Evolutionary conservation across 1,140 invertebrate species (phyloP).

Genomic region (Thaumatotibia leucotreta): DNA sequence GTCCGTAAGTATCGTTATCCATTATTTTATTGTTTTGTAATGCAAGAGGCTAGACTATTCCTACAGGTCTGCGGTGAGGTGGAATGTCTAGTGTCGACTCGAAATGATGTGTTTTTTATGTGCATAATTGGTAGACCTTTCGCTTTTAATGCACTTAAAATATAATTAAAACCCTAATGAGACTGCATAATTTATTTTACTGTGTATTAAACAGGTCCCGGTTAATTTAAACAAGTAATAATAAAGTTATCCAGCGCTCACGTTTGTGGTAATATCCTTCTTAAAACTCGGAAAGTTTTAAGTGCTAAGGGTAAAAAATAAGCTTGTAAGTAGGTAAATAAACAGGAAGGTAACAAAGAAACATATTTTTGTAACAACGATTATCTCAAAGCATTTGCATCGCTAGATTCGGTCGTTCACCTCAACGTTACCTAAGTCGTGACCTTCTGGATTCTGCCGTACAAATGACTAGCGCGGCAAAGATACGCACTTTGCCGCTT

Average conservation of each 20-base stretch:
- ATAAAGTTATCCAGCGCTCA: too few relatives aligned
- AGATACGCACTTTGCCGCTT: too few relatives aligned
- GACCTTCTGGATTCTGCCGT: neutral
- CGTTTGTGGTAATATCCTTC: too few relatives aligned
- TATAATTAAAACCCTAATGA: neutral
- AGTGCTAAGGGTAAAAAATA: too few relatives aligned
- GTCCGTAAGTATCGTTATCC: conserved; percentile 86
- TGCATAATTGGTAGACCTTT: neutral
- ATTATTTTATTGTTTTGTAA: neutral
- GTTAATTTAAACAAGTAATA: neutral
- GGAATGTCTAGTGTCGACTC: neutral
- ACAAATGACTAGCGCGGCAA: neutral
- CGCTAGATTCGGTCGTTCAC: neutral
- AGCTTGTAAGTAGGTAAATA: too few relatives aligned
- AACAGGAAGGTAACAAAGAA: too few relatives aligned
- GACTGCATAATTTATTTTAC: neutral
- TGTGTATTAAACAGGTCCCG: neutral
- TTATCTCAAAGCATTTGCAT: too few relatives aligned
- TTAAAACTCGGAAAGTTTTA: too few relatives aligned
- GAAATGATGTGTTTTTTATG: neutral
- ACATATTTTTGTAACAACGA: too few relatives aligned
- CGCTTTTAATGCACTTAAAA: neutral
- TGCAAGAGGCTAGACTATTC: neutral
- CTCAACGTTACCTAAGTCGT: neutral
- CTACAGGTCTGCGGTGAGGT: neutral